A percentile compares a stretch with the other conserved stretches of the same genome.
phyloP scores from a whole-genome alignment of 2,113 vertebrate species.

The Bufo gargarizans region DNA sequence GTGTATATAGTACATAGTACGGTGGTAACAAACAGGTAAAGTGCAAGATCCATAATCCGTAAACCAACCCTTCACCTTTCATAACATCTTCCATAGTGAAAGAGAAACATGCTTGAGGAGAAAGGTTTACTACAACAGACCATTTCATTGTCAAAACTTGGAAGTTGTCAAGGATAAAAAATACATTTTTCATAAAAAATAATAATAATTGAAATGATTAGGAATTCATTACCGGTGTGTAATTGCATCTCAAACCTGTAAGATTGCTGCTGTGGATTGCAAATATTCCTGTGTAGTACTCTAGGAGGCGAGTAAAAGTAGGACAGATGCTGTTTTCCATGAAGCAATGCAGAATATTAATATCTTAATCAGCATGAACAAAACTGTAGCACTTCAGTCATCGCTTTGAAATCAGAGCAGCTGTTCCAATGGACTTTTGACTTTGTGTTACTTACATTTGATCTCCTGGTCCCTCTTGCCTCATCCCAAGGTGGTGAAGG shows the following conservation, averaged over 20 bases:
- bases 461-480: constrained; percentile 20
- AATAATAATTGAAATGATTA: constrained; percentile 42
- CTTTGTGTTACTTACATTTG: constrained; percentile 9
- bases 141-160: neutral
- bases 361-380: constrained; percentile 58
- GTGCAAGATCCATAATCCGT: no score
- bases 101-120: neutral
- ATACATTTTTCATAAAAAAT: constrained; percentile 18
- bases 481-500: neutral
- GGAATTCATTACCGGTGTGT: constrained; percentile 31
- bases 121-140: neutral
- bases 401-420: constrained; percentile 43
- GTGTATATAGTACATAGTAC: no score
- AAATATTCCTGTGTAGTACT: constrained; percentile 32
- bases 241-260: constrained; percentile 43
- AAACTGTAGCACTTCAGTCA: constrained; percentile 47
- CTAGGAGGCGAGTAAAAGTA: constrained; percentile 41
- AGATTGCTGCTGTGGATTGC: constrained; percentile 35
- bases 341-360: constrained; percentile 50
- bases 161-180: constrained; percentile 11
- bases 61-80: no score
- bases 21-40: no score
- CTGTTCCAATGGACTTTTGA: constrained; percentile 51
- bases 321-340: constrained; percentile 54
- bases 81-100: no score